Conservation (phyloP, 2,113 vertebrate species). For the Serinus canaria region DNA sequence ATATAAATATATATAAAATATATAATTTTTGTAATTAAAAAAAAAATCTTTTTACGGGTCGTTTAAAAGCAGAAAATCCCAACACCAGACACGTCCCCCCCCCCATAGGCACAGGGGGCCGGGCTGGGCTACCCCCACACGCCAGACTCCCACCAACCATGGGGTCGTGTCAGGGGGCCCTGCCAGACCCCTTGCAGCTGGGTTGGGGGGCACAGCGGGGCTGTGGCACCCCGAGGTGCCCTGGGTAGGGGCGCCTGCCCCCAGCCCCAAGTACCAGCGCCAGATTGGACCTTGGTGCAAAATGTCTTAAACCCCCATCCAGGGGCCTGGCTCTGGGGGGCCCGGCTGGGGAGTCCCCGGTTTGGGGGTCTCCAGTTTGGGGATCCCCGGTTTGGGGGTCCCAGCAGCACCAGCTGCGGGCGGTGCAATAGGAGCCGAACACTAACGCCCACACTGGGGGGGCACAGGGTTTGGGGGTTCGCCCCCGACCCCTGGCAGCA, state of each 20-base stretch:
- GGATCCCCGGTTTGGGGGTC: background rate
- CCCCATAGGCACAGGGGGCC: background rate
- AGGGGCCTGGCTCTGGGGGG: background rate
- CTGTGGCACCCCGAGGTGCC: background rate
- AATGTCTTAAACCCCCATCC: conserved; percentile 67
- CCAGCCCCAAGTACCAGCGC: background rate
- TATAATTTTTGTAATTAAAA: conserved; percentile 54
- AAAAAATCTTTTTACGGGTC: conserved; percentile 49
- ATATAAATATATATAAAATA: background rate
- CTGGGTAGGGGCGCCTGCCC: background rate
- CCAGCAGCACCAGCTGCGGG: background rate
- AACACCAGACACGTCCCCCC: background rate
- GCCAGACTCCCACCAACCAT: background rate
- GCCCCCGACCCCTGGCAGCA: background rate
- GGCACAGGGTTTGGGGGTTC: background rate
- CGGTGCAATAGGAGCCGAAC: background rate
- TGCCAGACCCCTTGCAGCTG: background rate
- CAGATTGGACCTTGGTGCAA: conserved; percentile 66
- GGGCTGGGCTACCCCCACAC: background rate
- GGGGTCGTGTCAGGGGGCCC: background rate
- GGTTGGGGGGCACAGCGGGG: background rate
- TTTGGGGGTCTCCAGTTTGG: background rate
- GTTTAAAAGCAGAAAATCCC: conserved; percentile 18
- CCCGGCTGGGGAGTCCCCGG: background rate
- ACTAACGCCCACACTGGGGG: background rate